Conservation (phyloP, 2,888 invertebrate species). For the Cryptocephalus moraei region DNA sequence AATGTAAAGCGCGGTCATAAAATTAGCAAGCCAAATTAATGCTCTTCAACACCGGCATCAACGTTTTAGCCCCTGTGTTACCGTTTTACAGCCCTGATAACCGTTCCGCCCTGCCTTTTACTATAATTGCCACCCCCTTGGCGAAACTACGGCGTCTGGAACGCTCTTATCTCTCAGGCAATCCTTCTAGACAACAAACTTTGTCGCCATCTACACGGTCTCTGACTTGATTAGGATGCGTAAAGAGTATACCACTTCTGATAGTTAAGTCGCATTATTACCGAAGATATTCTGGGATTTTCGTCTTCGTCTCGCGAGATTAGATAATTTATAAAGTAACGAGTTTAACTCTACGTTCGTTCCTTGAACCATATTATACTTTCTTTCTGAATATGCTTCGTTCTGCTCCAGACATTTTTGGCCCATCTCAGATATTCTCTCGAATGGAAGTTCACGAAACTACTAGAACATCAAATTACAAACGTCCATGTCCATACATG, state of each 20-base stretch:
- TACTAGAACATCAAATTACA: too few relatives aligned
- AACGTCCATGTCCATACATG: too few relatives aligned
- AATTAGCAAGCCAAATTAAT: constrained; percentile 26
- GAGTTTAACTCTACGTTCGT: too few relatives aligned
- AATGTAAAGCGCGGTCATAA: constrained; percentile 18
- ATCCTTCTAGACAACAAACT: constrained; percentile 29
- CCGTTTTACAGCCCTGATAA: constrained; percentile 25
- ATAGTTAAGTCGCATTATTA: background rate
- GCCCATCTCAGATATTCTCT: too few relatives aligned
- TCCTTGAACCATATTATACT: too few relatives aligned
- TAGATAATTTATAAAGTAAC: too few relatives aligned
- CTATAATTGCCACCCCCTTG: constrained; percentile 24
- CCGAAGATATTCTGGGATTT: too few relatives aligned
- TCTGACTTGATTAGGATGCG: constrained; percentile 10
- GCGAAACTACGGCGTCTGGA: constrained; percentile 4
- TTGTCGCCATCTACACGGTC: constrained; percentile 31
- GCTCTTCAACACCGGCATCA: constrained; percentile 23
- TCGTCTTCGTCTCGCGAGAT: too few relatives aligned
- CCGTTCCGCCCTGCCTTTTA: constrained; percentile 22
- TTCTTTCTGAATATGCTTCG: too few relatives aligned
- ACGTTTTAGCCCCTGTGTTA: constrained; percentile 19
- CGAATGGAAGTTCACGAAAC: too few relatives aligned
- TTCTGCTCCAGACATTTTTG: too few relatives aligned
- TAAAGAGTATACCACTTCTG: background rate
- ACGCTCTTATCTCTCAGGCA: constrained; percentile 24